phyloP scores from a whole-genome alignment of 2,888 invertebrate genomes.

The Phyllotreta cruciferae region DNA sequence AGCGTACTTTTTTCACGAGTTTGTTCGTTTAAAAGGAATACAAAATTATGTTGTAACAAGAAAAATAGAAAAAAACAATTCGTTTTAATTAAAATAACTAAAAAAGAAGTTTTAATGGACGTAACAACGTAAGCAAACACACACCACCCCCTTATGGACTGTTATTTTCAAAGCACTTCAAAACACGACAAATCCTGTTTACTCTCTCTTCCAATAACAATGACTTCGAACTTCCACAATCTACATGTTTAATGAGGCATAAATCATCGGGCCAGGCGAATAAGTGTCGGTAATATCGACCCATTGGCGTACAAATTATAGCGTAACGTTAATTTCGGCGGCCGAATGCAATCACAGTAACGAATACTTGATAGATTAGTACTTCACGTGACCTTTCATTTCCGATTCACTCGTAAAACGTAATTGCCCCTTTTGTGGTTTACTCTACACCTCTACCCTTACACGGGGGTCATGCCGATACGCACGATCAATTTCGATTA shows the following conservation, averaged over 20 bases:
- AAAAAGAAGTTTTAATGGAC: too few relatives aligned
- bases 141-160: too few relatives aligned
- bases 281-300: constrained; percentile 20
- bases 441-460: neutral
- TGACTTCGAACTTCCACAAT: constrained; percentile 19
- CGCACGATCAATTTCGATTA: constrained; percentile 23
- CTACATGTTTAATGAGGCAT: constrained; percentile 25
- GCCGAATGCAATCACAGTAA: constrained; percentile 39
- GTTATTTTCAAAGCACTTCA: too few relatives aligned
- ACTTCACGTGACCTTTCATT: constrained; percentile 41
- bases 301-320: constrained; percentile 26
- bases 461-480: constrained; percentile 2
- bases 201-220: constrained; percentile 6
- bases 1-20: too few relatives aligned
- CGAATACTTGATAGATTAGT: constrained; percentile 41
- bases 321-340: constrained; percentile 27
- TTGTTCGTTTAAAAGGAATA: too few relatives aligned
- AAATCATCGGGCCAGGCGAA: constrained; percentile 25
- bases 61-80: too few relatives aligned
- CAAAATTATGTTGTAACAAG: too few relatives aligned
- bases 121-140: too few relatives aligned
- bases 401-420: constrained; percentile 36
- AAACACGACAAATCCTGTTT: too few relatives aligned
- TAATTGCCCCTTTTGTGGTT: constrained; percentile 38
- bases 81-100: too few relatives aligned